phyloP scores from a whole-genome alignment of 2,888 invertebrate species.

The Chaetogeoica ovagalla region DNA sequence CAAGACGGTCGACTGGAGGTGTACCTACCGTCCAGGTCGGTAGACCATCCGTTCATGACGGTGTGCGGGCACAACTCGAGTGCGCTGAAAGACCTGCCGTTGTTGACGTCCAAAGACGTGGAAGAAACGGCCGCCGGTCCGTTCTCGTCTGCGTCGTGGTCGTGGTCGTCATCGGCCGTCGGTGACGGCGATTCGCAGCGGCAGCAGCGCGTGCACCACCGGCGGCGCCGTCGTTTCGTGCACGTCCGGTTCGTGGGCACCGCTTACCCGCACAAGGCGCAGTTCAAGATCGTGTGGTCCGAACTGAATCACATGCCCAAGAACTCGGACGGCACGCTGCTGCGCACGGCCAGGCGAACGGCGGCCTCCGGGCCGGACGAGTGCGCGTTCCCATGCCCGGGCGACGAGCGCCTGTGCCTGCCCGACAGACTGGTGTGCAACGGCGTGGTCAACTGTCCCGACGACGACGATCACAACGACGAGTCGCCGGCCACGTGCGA shows the following conservation, averaged over 20 bases:
- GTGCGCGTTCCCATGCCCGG: constrained; percentile 87
- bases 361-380: constrained; percentile 61
- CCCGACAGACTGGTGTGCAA: constrained; percentile 83
- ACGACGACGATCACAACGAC: constrained; percentile 4
- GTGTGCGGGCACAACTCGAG: constrained; percentile 87
- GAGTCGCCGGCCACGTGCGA: constrained; percentile 22
- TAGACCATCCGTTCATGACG: constrained; percentile 73
- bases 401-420: constrained; percentile 74
- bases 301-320: constrained; percentile 83
- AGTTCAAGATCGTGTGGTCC: constrained; percentile 88
- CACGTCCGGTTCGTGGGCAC: constrained; percentile 63
- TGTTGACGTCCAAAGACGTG: constrained; percentile 54
- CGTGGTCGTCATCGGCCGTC: constrained; percentile 79
- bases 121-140: constrained; percentile 62
- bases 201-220: constrained; percentile 61
- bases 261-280: constrained; percentile 77
- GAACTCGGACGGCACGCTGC: constrained; percentile 73
- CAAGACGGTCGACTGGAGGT: constrained; percentile 85
- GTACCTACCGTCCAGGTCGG: constrained; percentile 69
- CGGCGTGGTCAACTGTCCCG: constrained; percentile 83
- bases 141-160: constrained; percentile 56
- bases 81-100: constrained; percentile 74
- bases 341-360: constrained; percentile 10
- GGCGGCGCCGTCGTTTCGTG: constrained; percentile 56
- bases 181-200: constrained; percentile 69